phyloP scores from a whole-genome alignment of 2,888 invertebrate genomes.

The Cristatella mucedo region DNA sequence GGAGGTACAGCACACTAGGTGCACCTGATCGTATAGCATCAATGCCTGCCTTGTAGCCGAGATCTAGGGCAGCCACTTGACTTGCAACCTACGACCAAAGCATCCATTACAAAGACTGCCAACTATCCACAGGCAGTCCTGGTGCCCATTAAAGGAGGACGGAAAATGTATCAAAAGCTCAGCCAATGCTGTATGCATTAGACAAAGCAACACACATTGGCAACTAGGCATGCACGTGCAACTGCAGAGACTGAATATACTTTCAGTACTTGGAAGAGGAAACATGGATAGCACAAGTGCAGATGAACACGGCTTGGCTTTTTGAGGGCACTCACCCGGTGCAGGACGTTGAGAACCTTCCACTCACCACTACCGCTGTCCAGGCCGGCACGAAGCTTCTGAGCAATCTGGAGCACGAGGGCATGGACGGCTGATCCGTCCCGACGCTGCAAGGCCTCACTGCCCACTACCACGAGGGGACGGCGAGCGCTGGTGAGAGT shows the following conservation, averaged over 20 bases:
- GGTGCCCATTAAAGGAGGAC: too few species aligned
- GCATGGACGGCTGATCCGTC: conserved; percentile 27
- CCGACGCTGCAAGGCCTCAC: conserved; percentile 56
- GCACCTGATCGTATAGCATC: conserved; percentile 44
- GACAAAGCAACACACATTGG: too few species aligned
- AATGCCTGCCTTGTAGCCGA: conserved; percentile 71
- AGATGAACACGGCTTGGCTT: too few species aligned
- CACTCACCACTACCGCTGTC: conserved; percentile 40
- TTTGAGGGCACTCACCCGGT: conserved; percentile 53
- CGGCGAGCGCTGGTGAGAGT: conserved; percentile 63
- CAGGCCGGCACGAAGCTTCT: conserved; percentile 23
- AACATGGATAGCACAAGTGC: too few species aligned
- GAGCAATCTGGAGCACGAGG: conserved; percentile 56
- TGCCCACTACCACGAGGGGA: conserved; percentile 79
- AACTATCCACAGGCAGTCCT: too few species aligned
- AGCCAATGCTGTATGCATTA: too few species aligned
- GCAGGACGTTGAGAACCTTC: conserved; percentile 80
- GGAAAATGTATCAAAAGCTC: too few species aligned
- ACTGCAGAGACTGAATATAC: too few species aligned
- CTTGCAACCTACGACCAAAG: conserved; percentile 32
- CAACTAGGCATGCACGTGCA: too few species aligned
- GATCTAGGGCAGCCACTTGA: conserved; percentile 75
- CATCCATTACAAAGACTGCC: too few species aligned
- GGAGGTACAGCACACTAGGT: conserved; percentile 66
- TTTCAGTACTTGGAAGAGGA: too few species aligned